Evolutionary conservation across 2,888 invertebrate genomes (phyloP).

Genomic region (Perithous albicinctus): DNA sequence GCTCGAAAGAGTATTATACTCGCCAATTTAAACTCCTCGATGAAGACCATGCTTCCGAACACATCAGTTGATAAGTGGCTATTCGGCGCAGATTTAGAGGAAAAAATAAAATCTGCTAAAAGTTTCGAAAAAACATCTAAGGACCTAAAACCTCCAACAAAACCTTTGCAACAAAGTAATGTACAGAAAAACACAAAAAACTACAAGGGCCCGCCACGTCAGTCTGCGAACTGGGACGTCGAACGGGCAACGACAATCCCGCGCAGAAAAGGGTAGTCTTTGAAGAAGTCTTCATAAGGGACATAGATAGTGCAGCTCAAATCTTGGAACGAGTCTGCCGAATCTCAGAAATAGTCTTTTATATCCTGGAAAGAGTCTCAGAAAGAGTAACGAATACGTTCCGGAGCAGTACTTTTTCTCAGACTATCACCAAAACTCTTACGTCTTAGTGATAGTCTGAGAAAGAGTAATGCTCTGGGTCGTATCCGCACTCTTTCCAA

Average conservation of each 20-base stretch:
- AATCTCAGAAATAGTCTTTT: too few species aligned
- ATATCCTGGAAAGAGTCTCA: too few species aligned
- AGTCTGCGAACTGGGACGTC: conserved; percentile 1
- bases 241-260: conserved; percentile 16
- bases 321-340: too few species aligned
- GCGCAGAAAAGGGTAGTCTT: too few species aligned
- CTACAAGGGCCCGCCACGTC: conserved; percentile 38
- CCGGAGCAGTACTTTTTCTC: too few species aligned
- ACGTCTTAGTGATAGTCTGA: too few species aligned
- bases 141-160: conserved; percentile 38
- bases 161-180: conserved; percentile 11
- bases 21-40: conserved; percentile 43
- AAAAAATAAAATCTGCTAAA: conserved; percentile 47
- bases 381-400: too few species aligned
- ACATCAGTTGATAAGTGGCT: conserved; percentile 45
- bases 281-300: too few species aligned
- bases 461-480: too few species aligned
- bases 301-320: too few species aligned
- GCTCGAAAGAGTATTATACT: conserved; percentile 44
- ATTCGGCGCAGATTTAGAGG: conserved; percentile 49
- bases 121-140: conserved; percentile 46
- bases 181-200: conserved; percentile 60
- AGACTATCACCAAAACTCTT: too few species aligned
- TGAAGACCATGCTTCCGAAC: conserved; percentile 47
- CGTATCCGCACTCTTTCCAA: too few species aligned